Percentiles rank a stretch among this genome's conserved stretches.
Conservation (phyloP, 1,140 invertebrate species). For the Euwallacea similis region DNA sequence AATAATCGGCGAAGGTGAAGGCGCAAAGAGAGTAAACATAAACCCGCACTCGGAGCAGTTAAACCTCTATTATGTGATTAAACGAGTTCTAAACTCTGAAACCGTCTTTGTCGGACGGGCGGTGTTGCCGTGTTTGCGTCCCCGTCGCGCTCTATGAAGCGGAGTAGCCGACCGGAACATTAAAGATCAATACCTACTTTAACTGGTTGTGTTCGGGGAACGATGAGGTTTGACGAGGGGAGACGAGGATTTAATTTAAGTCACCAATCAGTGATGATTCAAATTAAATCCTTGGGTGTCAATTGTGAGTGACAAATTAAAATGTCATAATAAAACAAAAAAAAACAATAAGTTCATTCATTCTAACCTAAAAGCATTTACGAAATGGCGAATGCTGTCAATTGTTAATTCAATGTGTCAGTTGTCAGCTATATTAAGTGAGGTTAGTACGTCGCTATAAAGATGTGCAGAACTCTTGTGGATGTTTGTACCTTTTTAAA, state of each 20-base stretch:
- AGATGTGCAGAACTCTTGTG: no score
- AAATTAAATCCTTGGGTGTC: no score
- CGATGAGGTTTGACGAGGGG: no score
- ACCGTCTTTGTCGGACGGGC: conserved; percentile 10
- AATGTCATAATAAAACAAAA: background rate
- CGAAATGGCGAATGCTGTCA: background rate
- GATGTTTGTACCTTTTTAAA: no score
- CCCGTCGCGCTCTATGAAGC: conserved; percentile 10
- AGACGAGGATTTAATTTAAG: no score
- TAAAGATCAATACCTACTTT: conserved; percentile 34
- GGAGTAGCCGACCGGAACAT: conserved; percentile 33
- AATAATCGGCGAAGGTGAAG: conserved; percentile 9
- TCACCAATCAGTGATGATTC: no score
- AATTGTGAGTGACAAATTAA: no score
- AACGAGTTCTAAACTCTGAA: conserved; percentile 27
- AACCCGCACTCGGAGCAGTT: conserved; percentile 25
- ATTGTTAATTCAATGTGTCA: background rate
- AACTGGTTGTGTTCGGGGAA: conserved; percentile 16
- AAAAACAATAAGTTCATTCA: background rate
- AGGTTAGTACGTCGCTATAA: no score
- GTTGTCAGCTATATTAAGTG: no score
- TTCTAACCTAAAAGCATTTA: background rate
- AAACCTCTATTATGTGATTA: conserved; percentile 35
- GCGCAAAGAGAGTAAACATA: conserved; percentile 29
- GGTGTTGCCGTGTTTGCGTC: conserved; percentile 1